Base-by-base conservation (phyloP, 1,140 invertebrate genomes). In the Acromyrmex echinatior region DNA sequence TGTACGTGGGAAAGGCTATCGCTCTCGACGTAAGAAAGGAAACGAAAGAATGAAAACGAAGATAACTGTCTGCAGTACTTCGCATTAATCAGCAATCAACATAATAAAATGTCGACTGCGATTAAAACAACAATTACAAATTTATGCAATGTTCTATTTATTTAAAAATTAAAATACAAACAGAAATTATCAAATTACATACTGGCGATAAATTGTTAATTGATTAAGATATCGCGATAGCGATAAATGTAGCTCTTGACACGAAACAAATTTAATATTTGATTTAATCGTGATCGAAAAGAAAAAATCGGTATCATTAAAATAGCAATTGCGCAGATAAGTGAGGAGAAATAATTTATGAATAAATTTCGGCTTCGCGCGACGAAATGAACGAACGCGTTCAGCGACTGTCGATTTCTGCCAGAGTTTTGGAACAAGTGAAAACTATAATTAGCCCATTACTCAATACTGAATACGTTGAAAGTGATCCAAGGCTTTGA, bases 381-480 rank as follows among this genome's bases (percentile, higher is more conserved):
- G 49, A 3, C 28, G 1, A 25, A 25, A 25, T 25, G 25, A 25
- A 25, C 25, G 28, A 31, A 58, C 70, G 71, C 56, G 60, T 58
- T 65, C 49, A n/a, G 3, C 49, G 62, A 28, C 86, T 76, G 90
- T 91, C 79, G 80, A 89, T 87, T 86, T 88, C 80, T 81, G 35
- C 62, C 85, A 62, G 58, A 63, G 79, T 91, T 91, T 91, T 81
- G 84, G 90, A 91, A 91, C 88, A 90, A 92, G 87, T 85, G 87
- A 87, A 87, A 87, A 90, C 91, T 92, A 92, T 92, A 93, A 93
- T 92, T 93, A 93, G 91, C 90, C 81, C 86, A 92, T 93, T 93
- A 92, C 92, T 92, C 92, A 93, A 93, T 93, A 93, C 88, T 85
- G 91, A 93, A 92, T 93, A 84, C 87, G 79, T 89, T 86, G 91